Base-by-base conservation (phyloP, 2,888 invertebrate genomes). In the Aethes cnicana region DNA sequence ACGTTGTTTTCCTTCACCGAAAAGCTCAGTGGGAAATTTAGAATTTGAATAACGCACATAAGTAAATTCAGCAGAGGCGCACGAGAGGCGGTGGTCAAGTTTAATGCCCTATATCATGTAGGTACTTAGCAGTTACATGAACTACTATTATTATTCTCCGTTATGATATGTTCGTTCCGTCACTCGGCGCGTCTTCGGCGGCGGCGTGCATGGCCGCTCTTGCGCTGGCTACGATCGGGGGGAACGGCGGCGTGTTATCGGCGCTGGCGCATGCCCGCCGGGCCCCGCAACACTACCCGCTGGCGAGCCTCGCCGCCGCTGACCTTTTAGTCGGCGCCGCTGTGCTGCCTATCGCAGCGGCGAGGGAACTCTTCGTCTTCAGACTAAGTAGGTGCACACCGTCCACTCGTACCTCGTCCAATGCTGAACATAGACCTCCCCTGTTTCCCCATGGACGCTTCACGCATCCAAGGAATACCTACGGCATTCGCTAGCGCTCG, bases 281-380 rank as follows among this genome's bases (percentile, higher is more conserved):
- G 0, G 72, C 79, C n/a, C 92, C 93, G 0, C 92, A 93, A 2
- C 93, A 93, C 67, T 92, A 92, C 63, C 91, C 94, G 53, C 91
- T 94, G n/a, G 92, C 92, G 1, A 94, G 94, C 58, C 72, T 94
- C 54, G 94, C 94, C 0, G 81, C 91, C 0, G 94, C 94, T 1
- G 94, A 94, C 64, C 74, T 94, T 18, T 75, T 94, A 42, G 83
- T 94, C 1, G 94, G 90, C 0, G 25, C 80, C 0, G 84, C 88
- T 2, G 92, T 92, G 9, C 70, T 92, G 32, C 92, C 92, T 0
- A 74, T 92, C 1, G 92, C 91, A 0, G 91, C 91, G 1, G 84
- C 83, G 1, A 77, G 91, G 47, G 92, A 92, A 61, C 76, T 92
- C n/a, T 89, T 90, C 43, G 80, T 86, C n/a, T 82, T 87, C 62